These are phyloP conservation scores for Atrina japonica DNA, from an alignment of 2,888 invertebrate species.

Conservation along the genomic window DNA sequence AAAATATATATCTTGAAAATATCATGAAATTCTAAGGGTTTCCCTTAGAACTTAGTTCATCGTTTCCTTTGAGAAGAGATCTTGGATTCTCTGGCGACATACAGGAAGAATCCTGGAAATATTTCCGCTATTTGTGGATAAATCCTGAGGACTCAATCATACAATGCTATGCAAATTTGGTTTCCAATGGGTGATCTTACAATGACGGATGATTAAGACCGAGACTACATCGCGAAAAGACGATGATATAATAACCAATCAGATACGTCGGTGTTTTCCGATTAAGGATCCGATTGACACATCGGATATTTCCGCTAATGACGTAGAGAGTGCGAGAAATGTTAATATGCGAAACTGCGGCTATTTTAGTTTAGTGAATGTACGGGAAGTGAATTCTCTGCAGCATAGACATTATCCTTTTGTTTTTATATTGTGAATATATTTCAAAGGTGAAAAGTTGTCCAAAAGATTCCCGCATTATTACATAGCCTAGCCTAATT, in stretches of 20 bases:
- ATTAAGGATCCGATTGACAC: neutral
- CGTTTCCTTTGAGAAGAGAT: neutral
- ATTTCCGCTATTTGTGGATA: conserved; percentile 10
- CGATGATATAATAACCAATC: conserved; percentile 30
- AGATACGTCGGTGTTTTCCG: conserved; percentile 30
- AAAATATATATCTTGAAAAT: conserved; percentile 13
- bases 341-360: too few relatives aligned
- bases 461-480: too few relatives aligned
- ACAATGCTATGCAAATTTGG: conserved; percentile 50
- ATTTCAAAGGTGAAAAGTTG: too few relatives aligned
- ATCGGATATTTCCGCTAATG: too few relatives aligned
- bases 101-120: neutral
- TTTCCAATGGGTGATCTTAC: conserved; percentile 49
- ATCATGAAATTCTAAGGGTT: conserved; percentile 1
- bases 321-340: too few relatives aligned
- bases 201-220: conserved; percentile 43
- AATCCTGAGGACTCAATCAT: conserved; percentile 31
- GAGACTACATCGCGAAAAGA: conserved; percentile 29
- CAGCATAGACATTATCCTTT: too few relatives aligned
- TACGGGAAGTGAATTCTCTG: too few relatives aligned
- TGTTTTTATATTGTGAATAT: too few relatives aligned
- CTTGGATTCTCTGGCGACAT: conserved; percentile 4
- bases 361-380: too few relatives aligned
- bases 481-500: too few relatives aligned
- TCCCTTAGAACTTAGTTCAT: conserved; percentile 15